Base-by-base conservation (phyloP, 1,140 invertebrate species). In the Scaptodrosophila lebanonensis region DNA sequence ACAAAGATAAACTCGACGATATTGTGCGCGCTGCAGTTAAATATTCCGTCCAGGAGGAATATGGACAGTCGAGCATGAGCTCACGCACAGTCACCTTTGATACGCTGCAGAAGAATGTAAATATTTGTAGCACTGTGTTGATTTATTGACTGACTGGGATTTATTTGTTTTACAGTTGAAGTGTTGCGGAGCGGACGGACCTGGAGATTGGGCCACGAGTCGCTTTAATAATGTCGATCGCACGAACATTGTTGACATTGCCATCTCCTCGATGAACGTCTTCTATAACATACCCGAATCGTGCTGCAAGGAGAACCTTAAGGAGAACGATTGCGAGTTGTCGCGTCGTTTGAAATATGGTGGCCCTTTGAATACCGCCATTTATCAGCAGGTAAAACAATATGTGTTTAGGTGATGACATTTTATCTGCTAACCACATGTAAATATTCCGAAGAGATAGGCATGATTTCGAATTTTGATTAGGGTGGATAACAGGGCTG, bases 151-250 rank as follows among this genome's bases (percentile, higher is more conserved):
- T 9, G 35, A 50, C 33, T 30, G 33, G n/a, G 29, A 32, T 9
- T 22, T n/a, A 39, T 29, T 30, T 3, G 20, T 27, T 53, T 86
- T 90, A 2, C 79, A 91, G 88, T 86, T 94, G 15, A 85, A 90
- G 53, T 95, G 93, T 72, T 95, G 93, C 76, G 93, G 93, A 12
- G 92, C 91, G 5, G 89, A 89, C 61, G 91, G 91, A 42, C 92
- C 92, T 15, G 84, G 85, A 0, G 93, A 94, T 87, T 95, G 93
- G 93, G 89, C 90, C 47, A 88, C 89, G 2, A 92, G 91, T 58
- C 89, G 89, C 66, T 93, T 89, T 62, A 90, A 89, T 33, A 88
- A 88, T 38, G 82, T 85, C 2, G 85, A 83, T 68, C 65, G 73
- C 22, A 76, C 63, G 8, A 84, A 86, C 64, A 84, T 85, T 30